A percentile compares a stretch with the other conserved stretches of the same genome.
Conservation (phyloP, 2,888 invertebrate species). For the Temnothorax ravouxi region DNA sequence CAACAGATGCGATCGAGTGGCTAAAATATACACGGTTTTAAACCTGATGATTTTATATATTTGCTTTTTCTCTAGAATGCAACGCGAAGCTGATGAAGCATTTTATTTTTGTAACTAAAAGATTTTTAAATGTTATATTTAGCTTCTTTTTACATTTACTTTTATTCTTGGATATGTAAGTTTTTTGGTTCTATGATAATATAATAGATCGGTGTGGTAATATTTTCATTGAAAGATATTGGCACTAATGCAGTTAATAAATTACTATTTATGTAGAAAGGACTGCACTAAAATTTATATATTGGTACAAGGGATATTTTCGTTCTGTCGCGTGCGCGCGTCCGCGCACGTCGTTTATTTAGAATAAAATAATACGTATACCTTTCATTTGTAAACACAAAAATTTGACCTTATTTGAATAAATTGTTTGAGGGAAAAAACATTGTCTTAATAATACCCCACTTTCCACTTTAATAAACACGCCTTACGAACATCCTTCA, state of each 20-base stretch:
- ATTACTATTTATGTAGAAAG: slow-evolving; percentile 56
- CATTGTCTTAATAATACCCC: slow-evolving; percentile 60
- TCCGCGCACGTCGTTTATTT: slow-evolving; percentile 14
- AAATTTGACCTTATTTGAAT: slow-evolving; percentile 70
- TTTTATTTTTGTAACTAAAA: slow-evolving; percentile 24
- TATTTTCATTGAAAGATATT: slow-evolving; percentile 62
- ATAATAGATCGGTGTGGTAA: slow-evolving; percentile 43
- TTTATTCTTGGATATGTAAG: slow-evolving; percentile 22
- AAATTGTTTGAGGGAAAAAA: slow-evolving; percentile 61
- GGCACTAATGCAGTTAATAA: slow-evolving; percentile 47
- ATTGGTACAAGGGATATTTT: slow-evolving; percentile 64
- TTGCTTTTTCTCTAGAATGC: slow-evolving; percentile 6
- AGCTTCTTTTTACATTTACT: not conserved
- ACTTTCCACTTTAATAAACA: slow-evolving; percentile 49
- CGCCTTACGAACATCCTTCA: too few species aligned
- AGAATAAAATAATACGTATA: slow-evolving; percentile 39
- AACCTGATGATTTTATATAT: not conserved
- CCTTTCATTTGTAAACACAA: slow-evolving; percentile 58
- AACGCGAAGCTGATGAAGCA: not conserved
- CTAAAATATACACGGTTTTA: not conserved
- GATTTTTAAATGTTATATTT: not conserved
- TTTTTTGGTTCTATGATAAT: slow-evolving; percentile 13
- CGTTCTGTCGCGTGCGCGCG: not conserved
- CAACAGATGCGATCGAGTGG: slow-evolving; percentile 30
- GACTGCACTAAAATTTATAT: slow-evolving; percentile 31